Evolutionary conservation across 2,113 vertebrate genomes (phyloP).

Genomic region (Tursiops truncatus): DNA sequence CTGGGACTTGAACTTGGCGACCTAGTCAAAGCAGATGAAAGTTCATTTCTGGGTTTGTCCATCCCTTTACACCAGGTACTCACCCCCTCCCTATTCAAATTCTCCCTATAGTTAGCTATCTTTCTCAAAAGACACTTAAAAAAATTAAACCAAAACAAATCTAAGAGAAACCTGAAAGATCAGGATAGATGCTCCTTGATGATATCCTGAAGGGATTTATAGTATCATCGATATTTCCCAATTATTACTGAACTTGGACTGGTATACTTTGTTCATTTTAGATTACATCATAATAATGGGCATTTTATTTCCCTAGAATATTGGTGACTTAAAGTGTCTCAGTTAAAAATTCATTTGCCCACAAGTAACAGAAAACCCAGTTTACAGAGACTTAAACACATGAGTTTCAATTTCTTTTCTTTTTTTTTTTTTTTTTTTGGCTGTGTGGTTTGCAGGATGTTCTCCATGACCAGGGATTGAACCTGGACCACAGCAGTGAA

Average conservation of each 20-base stretch:
- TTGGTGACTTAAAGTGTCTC: neutral
- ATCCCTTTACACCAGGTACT: neutral
- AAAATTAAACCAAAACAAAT: neutral
- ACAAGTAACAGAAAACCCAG: neutral
- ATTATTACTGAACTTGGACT: neutral
- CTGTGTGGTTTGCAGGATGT: neutral
- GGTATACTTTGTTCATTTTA: neutral
- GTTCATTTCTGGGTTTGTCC: neutral
- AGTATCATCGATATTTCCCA: neutral
- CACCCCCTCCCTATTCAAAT: neutral
- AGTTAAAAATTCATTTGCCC: constrained; percentile 3
- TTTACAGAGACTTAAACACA: neutral
- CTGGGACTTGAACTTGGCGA: neutral
- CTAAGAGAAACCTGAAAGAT: neutral
- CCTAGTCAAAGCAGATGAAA: neutral
- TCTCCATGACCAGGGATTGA: neutral
- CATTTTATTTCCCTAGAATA: neutral
- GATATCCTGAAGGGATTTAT: neutral
- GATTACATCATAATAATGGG: neutral
- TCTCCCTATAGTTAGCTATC: neutral
- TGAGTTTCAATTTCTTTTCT: neutral
- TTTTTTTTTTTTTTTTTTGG: neutral
- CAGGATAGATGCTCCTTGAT: neutral
- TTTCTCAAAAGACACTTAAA: neutral
- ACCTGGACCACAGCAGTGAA: neutral